Base-by-base conservation (phyloP, 2,113 vertebrate genomes). In the Lagopus leucura region DNA sequence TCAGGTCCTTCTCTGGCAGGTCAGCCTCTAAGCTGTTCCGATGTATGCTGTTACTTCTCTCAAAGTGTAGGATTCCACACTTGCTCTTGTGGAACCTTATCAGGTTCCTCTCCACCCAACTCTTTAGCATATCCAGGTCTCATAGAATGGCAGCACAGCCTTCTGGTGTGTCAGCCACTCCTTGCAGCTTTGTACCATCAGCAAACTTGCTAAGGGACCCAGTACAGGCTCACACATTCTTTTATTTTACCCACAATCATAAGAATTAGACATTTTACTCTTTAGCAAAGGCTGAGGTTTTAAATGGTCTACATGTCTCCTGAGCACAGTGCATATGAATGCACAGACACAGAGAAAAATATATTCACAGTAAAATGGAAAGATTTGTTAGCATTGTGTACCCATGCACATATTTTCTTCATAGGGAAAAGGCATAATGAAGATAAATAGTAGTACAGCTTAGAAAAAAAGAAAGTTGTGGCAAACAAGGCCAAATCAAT, bases 401-500 rank as follows among this genome's bases (percentile, higher is more conserved):
- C 4, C 21, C 5, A 50, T 7, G 43, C 82, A 71, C 4, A n/a
- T 4, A 42, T 19, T 30, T 81, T 84, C 91, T 88, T 69, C 82
- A 84, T 86, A 93, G 58, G 28, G 20, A 76, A 82, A 78, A 47
- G 0, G 0, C 60, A 54, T 24, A 92, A 94, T 20, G 50, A 92
- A 91, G 58, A n/a, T 86, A 93, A 96, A 91, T 15, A 75, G 52
- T 27, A 87, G 17, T 3, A 55, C 8, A 86, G 34, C 10, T 65
- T 63, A 17, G 52, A 60, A 80, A n/a, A 57, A 55, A 24, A 19
- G 57, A 50, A 15, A 92, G 30, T 32, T 50, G 32, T 40, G 50
- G 83, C 55, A 95, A 88, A 80, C 36, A 82, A 82, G 86, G 88
- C 72, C 69, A 86, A 85, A 83, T 12, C 55, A 60, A 4, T 69